Percentiles rank a stretch among this genome's conserved stretches.
These are phyloP conservation scores for Zaprionus kolodkinae DNA, from an alignment of 1,140 invertebrate genomes.

Conservation along the genomic window DNA sequence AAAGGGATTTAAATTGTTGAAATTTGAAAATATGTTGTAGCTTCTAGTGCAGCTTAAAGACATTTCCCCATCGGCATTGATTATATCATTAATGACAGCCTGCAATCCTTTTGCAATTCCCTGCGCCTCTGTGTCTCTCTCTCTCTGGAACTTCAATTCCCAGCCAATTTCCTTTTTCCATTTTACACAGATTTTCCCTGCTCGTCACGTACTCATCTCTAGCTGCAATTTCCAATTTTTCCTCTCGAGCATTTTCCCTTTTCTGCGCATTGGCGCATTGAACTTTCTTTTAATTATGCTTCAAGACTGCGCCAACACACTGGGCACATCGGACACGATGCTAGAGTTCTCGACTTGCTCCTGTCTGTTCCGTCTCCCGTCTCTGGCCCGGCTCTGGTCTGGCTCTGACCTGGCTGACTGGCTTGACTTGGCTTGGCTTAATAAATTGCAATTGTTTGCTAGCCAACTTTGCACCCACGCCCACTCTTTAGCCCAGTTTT, in stretches of 20 bases:
- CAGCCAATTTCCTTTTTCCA: slow-evolving; percentile 7
- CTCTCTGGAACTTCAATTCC: neutral
- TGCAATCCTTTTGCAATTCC: neutral
- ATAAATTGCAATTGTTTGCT: slow-evolving; percentile 82
- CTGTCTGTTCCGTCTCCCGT: neutral
- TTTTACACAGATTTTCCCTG: neutral
- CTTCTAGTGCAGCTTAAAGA: too few relatives aligned
- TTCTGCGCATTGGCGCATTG: slow-evolving; percentile 60
- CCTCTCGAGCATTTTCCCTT: slow-evolving; percentile 12
- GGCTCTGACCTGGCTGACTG: neutral
- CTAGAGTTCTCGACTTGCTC: slow-evolving; percentile 47
- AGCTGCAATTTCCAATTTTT: slow-evolving; percentile 7
- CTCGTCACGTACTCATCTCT: slow-evolving; percentile 21
- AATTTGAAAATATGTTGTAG: too few relatives aligned
- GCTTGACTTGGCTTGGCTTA: slow-evolving; percentile 47
- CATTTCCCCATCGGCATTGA: neutral
- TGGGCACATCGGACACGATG: slow-evolving; percentile 65
- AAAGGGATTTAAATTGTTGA: too few relatives aligned
- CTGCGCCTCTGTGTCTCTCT: neutral
- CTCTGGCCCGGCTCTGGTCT: neutral
- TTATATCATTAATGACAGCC: neutral
- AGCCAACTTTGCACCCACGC: slow-evolving; percentile 65
- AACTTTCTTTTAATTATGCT: slow-evolving; percentile 80
- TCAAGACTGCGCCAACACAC: slow-evolving; percentile 34
- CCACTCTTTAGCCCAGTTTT: slow-evolving; percentile 53